A percentile compares a stretch with the other conserved stretches of the same genome.
These are phyloP conservation scores for Oegoconia quadripuncta DNA, from an alignment of 2,888 invertebrate species.

Conservation along the genomic window DNA sequence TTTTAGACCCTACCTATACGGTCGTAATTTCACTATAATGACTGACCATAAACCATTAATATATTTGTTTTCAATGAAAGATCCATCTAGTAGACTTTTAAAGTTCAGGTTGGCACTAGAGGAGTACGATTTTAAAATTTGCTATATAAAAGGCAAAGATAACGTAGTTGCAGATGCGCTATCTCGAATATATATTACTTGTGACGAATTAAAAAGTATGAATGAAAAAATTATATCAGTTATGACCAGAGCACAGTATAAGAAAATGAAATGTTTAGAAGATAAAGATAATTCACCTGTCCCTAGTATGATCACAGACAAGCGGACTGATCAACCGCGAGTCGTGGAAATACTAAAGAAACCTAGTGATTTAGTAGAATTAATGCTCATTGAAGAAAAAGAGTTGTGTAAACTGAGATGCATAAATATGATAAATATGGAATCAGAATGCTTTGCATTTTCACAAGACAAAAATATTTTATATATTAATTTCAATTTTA, in stretches of 20 bases:
- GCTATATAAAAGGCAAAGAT: slow-evolving; percentile 14
- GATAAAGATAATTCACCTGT: not conserved
- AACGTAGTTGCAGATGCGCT: slow-evolving; percentile 19
- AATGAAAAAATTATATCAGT: slow-evolving; percentile 13
- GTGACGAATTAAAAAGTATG: slow-evolving; percentile 17
- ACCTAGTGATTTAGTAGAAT: not conserved
- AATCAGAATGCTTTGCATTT: too few relatives aligned
- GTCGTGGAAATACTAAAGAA: slow-evolving; percentile 4
- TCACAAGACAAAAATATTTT: not conserved
- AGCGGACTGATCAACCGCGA: slow-evolving; percentile 1
- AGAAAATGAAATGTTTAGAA: not conserved
- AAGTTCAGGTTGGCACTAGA: slow-evolving; percentile 20
- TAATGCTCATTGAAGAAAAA: not conserved
- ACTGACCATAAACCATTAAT: not conserved
- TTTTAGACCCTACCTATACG: not conserved
- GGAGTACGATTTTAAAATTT: slow-evolving; percentile 18
- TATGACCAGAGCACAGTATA: slow-evolving; percentile 16
- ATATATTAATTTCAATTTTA: not conserved
- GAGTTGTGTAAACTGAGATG: too few relatives aligned
- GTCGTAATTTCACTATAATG: not conserved
- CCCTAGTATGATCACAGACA: not conserved
- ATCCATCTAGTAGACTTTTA: slow-evolving; percentile 18
- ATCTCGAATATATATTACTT: slow-evolving; percentile 14
- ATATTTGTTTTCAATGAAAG: slow-evolving; percentile 7
- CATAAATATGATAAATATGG: too few relatives aligned